Percentiles rank a stretch among this genome's conserved stretches.
phyloP scores from a whole-genome alignment of 2,113 vertebrate species.

The Oriolus oriolus region DNA sequence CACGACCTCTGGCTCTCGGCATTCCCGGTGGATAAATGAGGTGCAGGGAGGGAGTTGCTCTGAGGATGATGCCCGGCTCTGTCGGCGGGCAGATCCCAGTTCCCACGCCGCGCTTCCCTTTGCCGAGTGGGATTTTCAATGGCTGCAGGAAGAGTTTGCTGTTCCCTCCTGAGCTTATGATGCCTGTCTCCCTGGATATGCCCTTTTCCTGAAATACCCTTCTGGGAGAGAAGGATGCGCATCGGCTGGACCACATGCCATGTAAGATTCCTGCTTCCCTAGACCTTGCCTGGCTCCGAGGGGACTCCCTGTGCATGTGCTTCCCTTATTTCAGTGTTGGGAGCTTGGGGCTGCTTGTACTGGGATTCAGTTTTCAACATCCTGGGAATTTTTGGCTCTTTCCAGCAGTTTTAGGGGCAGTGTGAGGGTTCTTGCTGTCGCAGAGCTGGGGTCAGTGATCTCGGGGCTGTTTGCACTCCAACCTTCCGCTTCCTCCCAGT shows the following conservation, averaged over 20 bases:
- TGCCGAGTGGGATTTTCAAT: not conserved
- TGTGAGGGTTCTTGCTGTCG: not conserved
- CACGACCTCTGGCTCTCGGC: constrained; percentile 40
- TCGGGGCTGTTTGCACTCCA: not conserved
- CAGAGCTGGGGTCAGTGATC: not conserved
- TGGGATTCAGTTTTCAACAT: not conserved
- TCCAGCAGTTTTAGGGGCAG: not conserved
- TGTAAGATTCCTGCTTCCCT: constrained; percentile 49
- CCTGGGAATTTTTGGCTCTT: not conserved
- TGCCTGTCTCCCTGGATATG: not conserved
- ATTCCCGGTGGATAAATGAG: not conserved
- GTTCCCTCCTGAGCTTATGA: constrained; percentile 29
- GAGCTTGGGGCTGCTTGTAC: not conserved
- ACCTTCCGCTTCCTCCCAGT: fast-evolving
- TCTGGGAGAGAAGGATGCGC: constrained; percentile 32
- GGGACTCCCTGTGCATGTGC: not conserved
- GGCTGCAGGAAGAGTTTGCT: constrained; percentile 38
- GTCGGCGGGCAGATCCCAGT: not conserved
- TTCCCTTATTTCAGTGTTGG: not conserved
- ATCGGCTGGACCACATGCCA: constrained; percentile 37
- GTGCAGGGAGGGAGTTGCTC: not conserved
- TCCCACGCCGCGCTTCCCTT: not conserved
- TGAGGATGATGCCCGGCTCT: not conserved
- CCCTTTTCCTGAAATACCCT: constrained; percentile 3
- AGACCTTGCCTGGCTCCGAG: not conserved